Percentiles rank a stretch among this genome's conserved stretches.
These are phyloP conservation scores for Phortica okadai DNA, from an alignment of 2,888 invertebrate species.

Conservation along the genomic window DNA sequence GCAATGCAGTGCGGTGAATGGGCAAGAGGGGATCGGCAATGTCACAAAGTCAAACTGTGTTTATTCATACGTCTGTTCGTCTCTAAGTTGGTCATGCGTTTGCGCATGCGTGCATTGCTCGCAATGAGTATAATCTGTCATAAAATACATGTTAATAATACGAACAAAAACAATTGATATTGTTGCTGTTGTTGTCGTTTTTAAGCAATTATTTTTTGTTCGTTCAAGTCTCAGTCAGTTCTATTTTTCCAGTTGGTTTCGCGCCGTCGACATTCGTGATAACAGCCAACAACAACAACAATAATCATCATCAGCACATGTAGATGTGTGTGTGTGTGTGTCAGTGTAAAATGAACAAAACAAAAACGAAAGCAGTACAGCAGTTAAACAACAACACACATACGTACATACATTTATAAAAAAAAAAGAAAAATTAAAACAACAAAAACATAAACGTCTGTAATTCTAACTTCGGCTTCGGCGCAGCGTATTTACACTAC, in stretches of 20 bases:
- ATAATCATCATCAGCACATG: background rate
- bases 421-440: background rate
- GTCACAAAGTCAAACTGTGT: background rate
- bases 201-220: background rate
- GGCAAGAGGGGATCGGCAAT: too few species aligned
- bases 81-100: background rate
- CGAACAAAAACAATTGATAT: too few species aligned
- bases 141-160: background rate
- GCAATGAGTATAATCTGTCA: background rate
- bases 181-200: too few species aligned
- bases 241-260: background rate
- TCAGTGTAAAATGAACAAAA: background rate
- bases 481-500: background rate
- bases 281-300: conserved; percentile 17
- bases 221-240: background rate
- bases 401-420: too few species aligned
- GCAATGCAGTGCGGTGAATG: too few species aligned
- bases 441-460: background rate
- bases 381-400: conserved; percentile 4
- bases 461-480: background rate
- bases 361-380: background rate
- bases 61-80: conserved; percentile 18
- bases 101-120: conserved; percentile 3
- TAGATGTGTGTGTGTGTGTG: conserved; percentile 3
- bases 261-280: conserved; percentile 20